Evolutionary conservation across 2,113 vertebrate genomes (phyloP), one percentile per base, ranked within the genome.

Genomic region (Scomber colias): DNA sequence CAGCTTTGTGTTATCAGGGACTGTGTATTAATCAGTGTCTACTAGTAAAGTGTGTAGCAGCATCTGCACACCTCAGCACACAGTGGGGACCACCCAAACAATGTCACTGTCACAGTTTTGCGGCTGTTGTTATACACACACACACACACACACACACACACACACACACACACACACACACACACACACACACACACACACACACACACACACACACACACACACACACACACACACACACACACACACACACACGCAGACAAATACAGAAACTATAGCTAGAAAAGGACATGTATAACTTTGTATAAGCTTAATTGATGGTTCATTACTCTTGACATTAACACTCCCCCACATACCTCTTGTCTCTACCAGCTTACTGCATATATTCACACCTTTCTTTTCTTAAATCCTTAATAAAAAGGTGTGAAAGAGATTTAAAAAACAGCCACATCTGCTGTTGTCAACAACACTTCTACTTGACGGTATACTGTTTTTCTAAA

Each of bases 21-120:
- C 61, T n/a, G 15, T 77, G 73, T 65, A 81, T 81, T 81, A 55
- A 84, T 81, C 81, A 64, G 31, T 67, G 74, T 76, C 74, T 77
- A 40, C 72, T 48, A 40, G 62, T 10, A 9, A 27, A 21, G 56
- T 59, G 72, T 73, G 31, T 16, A 40, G 53, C 35, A 69, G 74
- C 61, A 74, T 69, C 65, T 78, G 84, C 75, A 70, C 40, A 72
- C n/a, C 68, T 71, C 56, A 30, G 68, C 68, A 69, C 72, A 59
- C 67, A 63, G 68, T 57, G 0, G 73, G 68, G 59, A 55, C 63
- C 30, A 71, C 77, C 56, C 70, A 71, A 71, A 87, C 76, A 72
- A 72, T 21, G 21, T 21, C 21, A 21, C 21, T 21, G 21, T 35
- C 15, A 46, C 12, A 62, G 8, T 15, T 57, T 30, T 71, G 24